Evolutionary conservation across 2,888 invertebrate genomes (phyloP).

Genomic region (Melanchra persicariae): DNA sequence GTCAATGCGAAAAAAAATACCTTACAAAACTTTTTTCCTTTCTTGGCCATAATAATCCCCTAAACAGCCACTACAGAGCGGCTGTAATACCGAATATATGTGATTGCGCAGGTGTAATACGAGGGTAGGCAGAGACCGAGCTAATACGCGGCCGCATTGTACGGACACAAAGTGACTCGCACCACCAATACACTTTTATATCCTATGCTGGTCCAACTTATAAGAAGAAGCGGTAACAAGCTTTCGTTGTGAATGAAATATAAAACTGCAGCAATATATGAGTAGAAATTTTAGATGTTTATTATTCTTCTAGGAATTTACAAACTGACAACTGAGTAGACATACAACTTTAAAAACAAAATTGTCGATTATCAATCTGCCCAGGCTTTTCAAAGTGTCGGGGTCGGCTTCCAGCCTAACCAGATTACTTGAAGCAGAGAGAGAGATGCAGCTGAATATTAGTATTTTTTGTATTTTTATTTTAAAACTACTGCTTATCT

Average conservation of each 20-base stretch:
- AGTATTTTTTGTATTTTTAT: too few species aligned
- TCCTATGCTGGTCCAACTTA: conserved; percentile 38
- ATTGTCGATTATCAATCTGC: too few species aligned
- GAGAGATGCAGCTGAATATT: too few species aligned
- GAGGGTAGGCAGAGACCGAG: conserved; percentile 48
- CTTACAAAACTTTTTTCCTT: not conserved
- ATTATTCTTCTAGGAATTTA: too few species aligned
- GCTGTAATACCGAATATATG: conserved; percentile 26
- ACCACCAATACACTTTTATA: conserved; percentile 72
- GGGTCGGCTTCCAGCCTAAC: too few species aligned
- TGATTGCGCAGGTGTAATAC: conserved; percentile 60
- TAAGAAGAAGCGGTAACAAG: conserved; percentile 4
- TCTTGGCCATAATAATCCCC: conserved; percentile 18
- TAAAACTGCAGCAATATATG: too few species aligned
- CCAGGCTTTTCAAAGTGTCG: too few species aligned
- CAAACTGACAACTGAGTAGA: too few species aligned
- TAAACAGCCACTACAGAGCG: conserved; percentile 7
- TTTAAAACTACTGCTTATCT: too few species aligned
- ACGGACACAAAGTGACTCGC: conserved; percentile 70
- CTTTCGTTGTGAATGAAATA: not conserved
- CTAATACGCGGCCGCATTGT: conserved; percentile 74
- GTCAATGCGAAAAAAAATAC: conserved; percentile 12
- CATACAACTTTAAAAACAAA: too few species aligned
- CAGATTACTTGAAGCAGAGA: too few species aligned
- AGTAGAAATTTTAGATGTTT: too few species aligned